Base-by-base conservation (phyloP, 1,140 invertebrate genomes). In the Popillia japonica region DNA sequence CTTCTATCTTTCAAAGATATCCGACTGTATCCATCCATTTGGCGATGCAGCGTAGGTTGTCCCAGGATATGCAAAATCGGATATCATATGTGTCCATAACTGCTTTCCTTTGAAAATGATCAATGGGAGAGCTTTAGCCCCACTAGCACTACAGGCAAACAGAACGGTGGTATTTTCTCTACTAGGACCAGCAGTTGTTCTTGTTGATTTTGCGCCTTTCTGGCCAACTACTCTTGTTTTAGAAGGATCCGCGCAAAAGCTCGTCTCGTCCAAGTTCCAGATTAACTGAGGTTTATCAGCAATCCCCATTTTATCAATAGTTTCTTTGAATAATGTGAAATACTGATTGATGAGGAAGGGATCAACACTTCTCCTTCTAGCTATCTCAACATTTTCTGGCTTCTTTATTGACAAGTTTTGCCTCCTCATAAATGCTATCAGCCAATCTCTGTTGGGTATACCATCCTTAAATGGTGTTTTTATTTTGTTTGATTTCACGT, bases 371-470 rank as follows among this genome's bases (percentile, higher is more conserved):
- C 17, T 77, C 34, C 72, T 77, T 23, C 76, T 22, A 10, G 76
- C 17, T 17, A 17, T 40, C 34, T 77, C 76, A n/a, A 77, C 59
- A 68, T 9, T 20, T 34, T 77, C 55, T 11, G 61, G 76, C 40
- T 77, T 77, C 40, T 77, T 77, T 41, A 72, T 77, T 34, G 76
- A 77, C 61, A 77, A 77, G 10, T 77, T 77, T 23, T 77, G n/a
- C 10, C 59, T 34, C n/a, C 40, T 11, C n/a, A 8, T 23, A 34
- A 77, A 77, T 20, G 55, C 61, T 17, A 77, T n/a, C 27, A 77
- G 72, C 76, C 76, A 77, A 34, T 77, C 61, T 77, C 72, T 22
- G 10, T 20, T 11, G 23, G 61, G 61, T 20, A 40, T 68, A 9
- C 76, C 59, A 55, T 48, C 44, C 40, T 72, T 77, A 42, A 77